Percentiles rank a stretch among this genome's conserved stretches.
Conservation (phyloP, 2,888 invertebrate genomes). For the Branchipolynoe longqiensis region DNA sequence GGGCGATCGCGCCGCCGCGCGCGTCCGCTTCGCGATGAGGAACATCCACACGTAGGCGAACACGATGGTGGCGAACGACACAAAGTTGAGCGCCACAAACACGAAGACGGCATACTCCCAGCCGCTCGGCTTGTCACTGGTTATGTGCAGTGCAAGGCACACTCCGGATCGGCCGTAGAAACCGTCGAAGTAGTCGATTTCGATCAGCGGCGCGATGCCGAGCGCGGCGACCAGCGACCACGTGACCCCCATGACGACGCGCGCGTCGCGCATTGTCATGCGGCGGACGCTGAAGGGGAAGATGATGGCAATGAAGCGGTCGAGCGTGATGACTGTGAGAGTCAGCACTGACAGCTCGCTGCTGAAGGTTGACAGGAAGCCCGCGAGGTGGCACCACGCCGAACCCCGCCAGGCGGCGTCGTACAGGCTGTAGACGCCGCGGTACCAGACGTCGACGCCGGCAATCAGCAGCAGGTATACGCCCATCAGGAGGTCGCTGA, state of each 20-base stretch:
- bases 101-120: constrained; percentile 84
- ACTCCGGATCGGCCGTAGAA: constrained; percentile 84
- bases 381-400: constrained; percentile 77
- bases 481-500: constrained; percentile 80
- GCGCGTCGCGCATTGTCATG: constrained; percentile 75
- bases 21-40: constrained; percentile 82
- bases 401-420: constrained; percentile 77
- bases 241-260: constrained; percentile 74
- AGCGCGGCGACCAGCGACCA: constrained; percentile 75
- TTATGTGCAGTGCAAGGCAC: constrained; percentile 84
- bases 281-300: constrained; percentile 78
- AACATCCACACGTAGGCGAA: constrained; percentile 84
- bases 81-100: constrained; percentile 83
- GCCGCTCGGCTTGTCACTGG: constrained; percentile 83
- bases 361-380: constrained; percentile 81
- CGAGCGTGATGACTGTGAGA: constrained; percentile 82
- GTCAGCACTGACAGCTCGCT: constrained; percentile 82
- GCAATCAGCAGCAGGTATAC: constrained; percentile 79
- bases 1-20: constrained; percentile 80
- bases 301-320: constrained; percentile 81
- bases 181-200: constrained; percentile 81
- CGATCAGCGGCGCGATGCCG: constrained; percentile 74
- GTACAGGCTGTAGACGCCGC: constrained; percentile 82
- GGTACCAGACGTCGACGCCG: constrained; percentile 79
- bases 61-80: constrained; percentile 83